Base-by-base conservation (phyloP, 2,113 vertebrate species). In the Sphaerodactylus townsendi region DNA sequence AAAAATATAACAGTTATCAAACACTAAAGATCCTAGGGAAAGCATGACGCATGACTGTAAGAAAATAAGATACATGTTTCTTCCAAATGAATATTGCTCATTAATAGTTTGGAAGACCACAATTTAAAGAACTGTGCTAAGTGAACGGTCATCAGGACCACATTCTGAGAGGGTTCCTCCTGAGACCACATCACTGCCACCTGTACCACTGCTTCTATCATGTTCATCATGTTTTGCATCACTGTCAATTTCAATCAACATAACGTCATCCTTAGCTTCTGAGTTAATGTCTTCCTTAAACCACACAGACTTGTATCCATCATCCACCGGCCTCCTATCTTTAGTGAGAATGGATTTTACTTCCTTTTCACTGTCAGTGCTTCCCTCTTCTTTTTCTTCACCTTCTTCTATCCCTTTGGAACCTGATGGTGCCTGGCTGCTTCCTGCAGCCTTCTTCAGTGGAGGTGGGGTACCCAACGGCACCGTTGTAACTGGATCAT, bases 251-350 rank as follows among this genome's bases (percentile, higher is more conserved):
- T 96, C 96, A 86, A 97, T 97, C 35, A 97, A 95, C 85, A 97
- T 94, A 83, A 96, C 96, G 89, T 97, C 96, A 53, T 48, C 65
- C 56, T 78, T 78, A 8, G 68, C 53, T 33, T 82, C 85, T 5
- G 96, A 96, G 85, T 96, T 94, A 83, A 96, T 95, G 33, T 92
- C 95, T 84, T 97, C 96, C 79, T 96, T 97, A 90, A 97, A 97
- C 97, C 96, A 97, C 70, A 97, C 97, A 0, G 93, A 93, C 88
- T 97, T 97, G 86, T 96, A 96, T 28, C 95, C 96, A 0, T 96
- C 95, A 37, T 97, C 96, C 74, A 7, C 74, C 30, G 65, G 92
- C 80, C 93, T 94, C 81, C 93, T 94, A 83, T 96, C 96, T 86
- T 94, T 96, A 44, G 90, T 88, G 41, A 96, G 92, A 81, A 94